These are phyloP conservation scores for Odontomyia ornata DNA, from an alignment of 2,888 invertebrate species.

Conservation along the genomic window DNA sequence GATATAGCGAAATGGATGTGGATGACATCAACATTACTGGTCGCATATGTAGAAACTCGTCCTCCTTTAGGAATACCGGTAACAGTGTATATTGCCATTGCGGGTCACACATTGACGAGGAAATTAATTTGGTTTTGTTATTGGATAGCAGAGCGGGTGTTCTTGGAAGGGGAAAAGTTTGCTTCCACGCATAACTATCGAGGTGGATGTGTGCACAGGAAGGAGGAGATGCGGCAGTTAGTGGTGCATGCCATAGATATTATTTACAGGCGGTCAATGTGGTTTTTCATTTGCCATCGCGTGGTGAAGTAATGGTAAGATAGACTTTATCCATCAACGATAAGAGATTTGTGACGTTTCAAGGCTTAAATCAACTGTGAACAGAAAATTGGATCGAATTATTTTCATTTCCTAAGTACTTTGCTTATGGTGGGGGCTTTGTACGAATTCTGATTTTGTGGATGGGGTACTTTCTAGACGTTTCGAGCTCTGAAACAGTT, in stretches of 20 bases:
- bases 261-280: conserved; percentile 40
- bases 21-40: not conserved
- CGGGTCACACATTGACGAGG: not conserved
- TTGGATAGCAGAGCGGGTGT: not conserved
- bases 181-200: not conserved
- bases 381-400: not conserved
- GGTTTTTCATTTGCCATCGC: conserved; percentile 37
- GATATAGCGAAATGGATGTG: too few species aligned
- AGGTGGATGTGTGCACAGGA: not conserved
- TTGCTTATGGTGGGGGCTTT: too few species aligned
- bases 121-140: not conserved
- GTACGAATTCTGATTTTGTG: too few species aligned
- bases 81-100: too few species aligned
- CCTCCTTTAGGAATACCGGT: not conserved
- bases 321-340: not conserved
- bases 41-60: not conserved
- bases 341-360: conserved; percentile 21
- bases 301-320: conserved; percentile 12
- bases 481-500: too few species aligned
- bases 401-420: too few species aligned
- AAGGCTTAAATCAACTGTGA: conserved; percentile 9
- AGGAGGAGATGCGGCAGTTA: conserved; percentile 30
- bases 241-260: conserved; percentile 39
- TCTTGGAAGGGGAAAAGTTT: not conserved
- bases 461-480: too few species aligned